phyloP scores from a whole-genome alignment of 1,140 invertebrate genomes.

The Brachionus sp. region DNA sequence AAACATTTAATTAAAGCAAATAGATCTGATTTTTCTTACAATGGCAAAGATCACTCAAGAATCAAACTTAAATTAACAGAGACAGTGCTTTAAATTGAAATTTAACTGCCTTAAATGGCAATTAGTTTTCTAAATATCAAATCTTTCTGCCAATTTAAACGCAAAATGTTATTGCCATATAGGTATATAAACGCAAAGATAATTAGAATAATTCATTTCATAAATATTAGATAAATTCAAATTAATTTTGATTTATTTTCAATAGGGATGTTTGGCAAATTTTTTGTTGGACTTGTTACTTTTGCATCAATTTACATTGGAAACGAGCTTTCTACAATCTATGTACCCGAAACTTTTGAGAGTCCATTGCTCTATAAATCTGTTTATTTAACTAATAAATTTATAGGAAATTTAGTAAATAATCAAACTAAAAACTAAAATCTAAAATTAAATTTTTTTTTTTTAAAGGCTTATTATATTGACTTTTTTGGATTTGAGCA shows the following conservation, averaged over 20 bases:
- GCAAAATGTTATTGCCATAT: not conserved
- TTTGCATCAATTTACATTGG: conserved; percentile 10
- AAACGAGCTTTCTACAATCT: not conserved
- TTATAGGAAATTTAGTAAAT: conserved; percentile 31
- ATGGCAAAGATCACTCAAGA: not conserved
- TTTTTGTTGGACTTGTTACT: not conserved
- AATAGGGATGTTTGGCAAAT: not conserved
- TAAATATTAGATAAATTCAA: not conserved
- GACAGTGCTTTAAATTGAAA: not conserved
- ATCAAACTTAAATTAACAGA: not conserved
- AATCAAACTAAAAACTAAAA: not conserved
- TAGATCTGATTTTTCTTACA: not conserved
- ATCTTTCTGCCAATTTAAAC: not conserved
- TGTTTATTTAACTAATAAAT: not conserved
- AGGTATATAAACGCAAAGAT: not conserved
- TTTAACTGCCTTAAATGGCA: not conserved
- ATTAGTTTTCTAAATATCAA: not conserved
- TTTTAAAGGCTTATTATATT: not conserved
- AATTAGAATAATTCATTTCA: not conserved
- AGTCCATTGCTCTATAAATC: not conserved
- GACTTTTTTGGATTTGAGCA: not conserved
- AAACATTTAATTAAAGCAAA: not conserved
- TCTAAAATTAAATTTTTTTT: not conserved
- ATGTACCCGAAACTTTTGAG: not conserved
- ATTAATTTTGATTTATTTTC: not conserved